phyloP scores from a whole-genome alignment of 2,113 vertebrate genomes.

The Neogobius melanostomus region DNA sequence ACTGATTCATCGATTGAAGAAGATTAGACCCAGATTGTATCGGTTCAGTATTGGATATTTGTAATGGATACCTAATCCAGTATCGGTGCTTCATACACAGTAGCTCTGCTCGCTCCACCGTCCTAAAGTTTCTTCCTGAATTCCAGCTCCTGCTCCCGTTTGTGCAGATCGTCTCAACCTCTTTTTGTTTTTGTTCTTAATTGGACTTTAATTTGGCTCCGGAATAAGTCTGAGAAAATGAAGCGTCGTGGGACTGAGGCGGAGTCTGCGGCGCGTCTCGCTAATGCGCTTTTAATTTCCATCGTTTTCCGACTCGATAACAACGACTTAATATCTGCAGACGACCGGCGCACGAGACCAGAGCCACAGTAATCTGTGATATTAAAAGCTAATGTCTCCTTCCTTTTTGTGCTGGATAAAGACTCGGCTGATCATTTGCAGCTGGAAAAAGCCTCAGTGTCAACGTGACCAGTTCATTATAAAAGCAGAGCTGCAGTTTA shows the following conservation, averaged over 20 bases:
- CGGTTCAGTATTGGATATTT: too few relatives aligned
- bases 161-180: neutral
- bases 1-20: too few relatives aligned
- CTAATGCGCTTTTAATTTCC: slow-evolving; percentile 3
- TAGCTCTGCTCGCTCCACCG: too few relatives aligned
- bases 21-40: too few relatives aligned
- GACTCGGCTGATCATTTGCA: neutral
- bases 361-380: neutral
- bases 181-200: neutral
- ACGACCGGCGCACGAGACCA: neutral
- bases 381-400: neutral
- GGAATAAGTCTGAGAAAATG: neutral
- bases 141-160: too few relatives aligned
- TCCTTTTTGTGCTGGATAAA: neutral
- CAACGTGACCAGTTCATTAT: too few relatives aligned
- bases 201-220: slow-evolving; percentile 4
- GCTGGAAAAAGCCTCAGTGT: neutral
- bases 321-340: neutral
- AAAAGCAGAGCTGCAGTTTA: too few relatives aligned
- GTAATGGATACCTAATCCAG: too few relatives aligned
- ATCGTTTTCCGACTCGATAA: neutral
- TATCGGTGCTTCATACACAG: too few relatives aligned
- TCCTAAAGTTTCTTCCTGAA: too few relatives aligned
- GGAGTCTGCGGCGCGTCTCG: neutral
- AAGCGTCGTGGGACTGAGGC: neutral